Evolutionary conservation across 2,113 vertebrate genomes (phyloP).

Genomic region (pig (Sus scrofa)): DNA sequence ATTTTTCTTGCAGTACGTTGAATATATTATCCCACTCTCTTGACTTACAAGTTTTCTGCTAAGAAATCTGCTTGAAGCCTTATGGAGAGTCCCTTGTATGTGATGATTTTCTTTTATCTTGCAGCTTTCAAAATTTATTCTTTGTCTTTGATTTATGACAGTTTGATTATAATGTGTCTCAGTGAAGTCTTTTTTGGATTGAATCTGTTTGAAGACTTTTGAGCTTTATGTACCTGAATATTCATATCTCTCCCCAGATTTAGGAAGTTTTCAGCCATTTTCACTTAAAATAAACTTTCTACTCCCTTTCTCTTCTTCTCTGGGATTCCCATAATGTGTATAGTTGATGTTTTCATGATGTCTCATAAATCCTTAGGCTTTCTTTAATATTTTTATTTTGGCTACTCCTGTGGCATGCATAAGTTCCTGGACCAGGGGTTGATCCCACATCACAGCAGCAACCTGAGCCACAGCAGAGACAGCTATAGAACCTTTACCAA

Average conservation of each 20-base stretch:
- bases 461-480: too few relatives aligned
- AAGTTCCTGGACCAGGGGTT: too few relatives aligned
- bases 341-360: not conserved
- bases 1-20: not conserved
- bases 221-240: not conserved
- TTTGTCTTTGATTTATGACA: not conserved
- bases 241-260: not conserved
- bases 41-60: not conserved
- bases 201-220: not conserved
- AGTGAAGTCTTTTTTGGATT: not conserved
- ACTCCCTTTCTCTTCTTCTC: not conserved
- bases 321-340: not conserved
- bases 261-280: not conserved
- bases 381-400: not conserved
- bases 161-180: conserved; percentile 9
- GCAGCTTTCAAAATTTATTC: not conserved
- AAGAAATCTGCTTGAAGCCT: not conserved
- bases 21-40: not conserved
- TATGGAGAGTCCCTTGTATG: not conserved
- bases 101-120: not conserved
- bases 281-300: not conserved
- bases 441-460: too few relatives aligned
- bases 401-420: too few relatives aligned
- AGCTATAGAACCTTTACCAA: too few relatives aligned
- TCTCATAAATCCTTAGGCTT: not conserved